These are phyloP conservation scores for Hirundo rustica DNA, from an alignment of 2,797 vertebrate genomes.

Conservation along the genomic window DNA sequence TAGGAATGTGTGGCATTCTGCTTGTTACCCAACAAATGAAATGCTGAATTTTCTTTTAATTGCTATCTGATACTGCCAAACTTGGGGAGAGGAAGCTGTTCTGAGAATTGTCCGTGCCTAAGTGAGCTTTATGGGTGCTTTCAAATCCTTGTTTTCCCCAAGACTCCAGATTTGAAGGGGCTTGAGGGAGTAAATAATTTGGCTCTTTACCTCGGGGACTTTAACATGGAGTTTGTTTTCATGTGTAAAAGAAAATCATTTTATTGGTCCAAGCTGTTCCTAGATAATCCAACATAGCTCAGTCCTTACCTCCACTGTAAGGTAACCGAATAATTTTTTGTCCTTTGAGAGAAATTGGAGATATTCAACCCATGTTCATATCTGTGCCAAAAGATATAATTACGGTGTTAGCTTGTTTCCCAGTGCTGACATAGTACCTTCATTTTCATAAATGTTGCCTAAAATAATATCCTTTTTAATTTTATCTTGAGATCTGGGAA, in stretches of 20 bases:
- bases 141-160: not conserved
- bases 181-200: slow-evolving; percentile 15
- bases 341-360: slow-evolving; percentile 13
- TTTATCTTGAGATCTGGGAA: slow-evolving; percentile 39
- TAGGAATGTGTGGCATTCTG: not conserved
- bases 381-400: slow-evolving; percentile 9
- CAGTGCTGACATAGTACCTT: not conserved
- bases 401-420: not conserved
- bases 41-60: not conserved
- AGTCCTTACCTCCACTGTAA: not conserved
- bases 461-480: slow-evolving; percentile 60
- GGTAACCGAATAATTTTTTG: slow-evolving; percentile 11
- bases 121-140: not conserved
- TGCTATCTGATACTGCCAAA: not conserved
- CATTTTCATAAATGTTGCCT: not conserved
- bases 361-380: not conserved
- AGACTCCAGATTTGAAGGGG: not conserved
- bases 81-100: not conserved
- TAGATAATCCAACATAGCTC: not conserved
- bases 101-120: not conserved
- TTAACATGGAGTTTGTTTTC: slow-evolving; percentile 1
- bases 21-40: not conserved
- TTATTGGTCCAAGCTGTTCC: not conserved
- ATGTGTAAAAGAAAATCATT: not conserved
- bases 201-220: not conserved